Base-by-base conservation (phyloP, 2,888 invertebrate genomes). In the Apocheima hispidaria region DNA sequence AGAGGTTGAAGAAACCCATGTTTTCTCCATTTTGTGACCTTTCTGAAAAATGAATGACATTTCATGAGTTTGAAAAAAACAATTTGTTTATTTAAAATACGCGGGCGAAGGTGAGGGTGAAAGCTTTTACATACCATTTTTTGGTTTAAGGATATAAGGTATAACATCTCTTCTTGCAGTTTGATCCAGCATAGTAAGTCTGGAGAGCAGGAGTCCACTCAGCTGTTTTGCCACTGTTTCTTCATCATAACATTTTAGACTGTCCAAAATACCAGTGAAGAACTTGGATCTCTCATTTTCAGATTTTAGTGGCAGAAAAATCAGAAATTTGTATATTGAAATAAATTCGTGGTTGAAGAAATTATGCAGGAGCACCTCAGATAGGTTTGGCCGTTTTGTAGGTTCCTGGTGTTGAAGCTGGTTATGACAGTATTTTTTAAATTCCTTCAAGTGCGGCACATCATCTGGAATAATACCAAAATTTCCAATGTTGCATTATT, bases 321-420 rank as follows among this genome's bases (percentile, higher is more conserved):
- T 95, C 0, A 98, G 90, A 87, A 98, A 98, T 66, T 96, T 95
- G 81, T 97, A 95, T 70, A 98, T 96, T 20, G 94, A 92, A 63
- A 98, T 95, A 81, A 98, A 98, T 75, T 97, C 96, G 79, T 97
- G 97, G 73, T 96, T 96, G 79, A 96, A 98, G 85, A 97, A 96
- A 44, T 94, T 94, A 86, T 97, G 96, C 52, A 94, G 86, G 2
- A 96, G 86, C 28, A 96, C 88, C 20, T 94, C 93, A 6, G 94
- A 93, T 30, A 98, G 89, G 65, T 93, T 94, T 3, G 97, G 96
- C 56, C 97, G 94, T 70, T 94, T 86, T 35, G 90, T 84, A 7
- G 95, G 93, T 72, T 95, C 95, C 53, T 91, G 81, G 78, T 95
- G 95, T 77, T 96, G 95, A 55, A 97, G 88, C 71, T 94, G 94